Conservation (phyloP, 2,888 invertebrate species). For the Anagyrus pseudococci region DNA sequence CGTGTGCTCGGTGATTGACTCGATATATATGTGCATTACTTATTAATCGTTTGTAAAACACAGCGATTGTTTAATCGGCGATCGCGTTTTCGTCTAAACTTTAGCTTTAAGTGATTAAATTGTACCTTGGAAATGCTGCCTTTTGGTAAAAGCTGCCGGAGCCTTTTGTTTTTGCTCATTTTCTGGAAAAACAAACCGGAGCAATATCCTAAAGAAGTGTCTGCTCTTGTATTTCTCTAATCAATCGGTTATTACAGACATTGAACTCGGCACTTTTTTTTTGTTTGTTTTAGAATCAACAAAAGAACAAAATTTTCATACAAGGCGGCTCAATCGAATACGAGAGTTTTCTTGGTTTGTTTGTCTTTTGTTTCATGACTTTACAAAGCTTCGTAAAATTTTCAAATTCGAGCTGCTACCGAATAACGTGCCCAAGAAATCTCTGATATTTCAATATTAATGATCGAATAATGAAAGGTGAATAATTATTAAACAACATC, state of each 20-base stretch:
- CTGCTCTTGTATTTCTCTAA: constrained; percentile 40
- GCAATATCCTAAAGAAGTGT: constrained; percentile 59
- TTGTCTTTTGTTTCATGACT: no score
- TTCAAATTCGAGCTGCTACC: neutral
- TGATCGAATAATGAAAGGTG: constrained; percentile 6
- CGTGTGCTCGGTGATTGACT: no score
- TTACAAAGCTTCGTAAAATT: neutral
- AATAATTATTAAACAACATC: constrained; percentile 15
- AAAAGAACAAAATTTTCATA: neutral
- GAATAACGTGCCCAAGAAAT: constrained; percentile 6
- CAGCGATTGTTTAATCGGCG: no score
- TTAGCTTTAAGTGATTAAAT: no score
- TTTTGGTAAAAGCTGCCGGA: constrained; percentile 70
- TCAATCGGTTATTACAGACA: constrained; percentile 6
- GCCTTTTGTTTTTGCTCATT: constrained; percentile 71
- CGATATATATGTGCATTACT: no score
- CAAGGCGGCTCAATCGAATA: neutral
- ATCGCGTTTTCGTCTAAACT: no score
- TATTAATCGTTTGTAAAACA: no score
- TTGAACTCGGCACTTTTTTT: constrained; percentile 9
- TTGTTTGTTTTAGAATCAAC: neutral
- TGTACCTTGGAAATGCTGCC: constrained; percentile 72
- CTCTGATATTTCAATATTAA: neutral
- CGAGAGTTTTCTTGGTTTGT: neutral
- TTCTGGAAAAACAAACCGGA: constrained; percentile 69